These are phyloP conservation scores for Eulemur mongoz DNA, from an alignment of 2,797 vertebrate species.

Conservation along the genomic window DNA sequence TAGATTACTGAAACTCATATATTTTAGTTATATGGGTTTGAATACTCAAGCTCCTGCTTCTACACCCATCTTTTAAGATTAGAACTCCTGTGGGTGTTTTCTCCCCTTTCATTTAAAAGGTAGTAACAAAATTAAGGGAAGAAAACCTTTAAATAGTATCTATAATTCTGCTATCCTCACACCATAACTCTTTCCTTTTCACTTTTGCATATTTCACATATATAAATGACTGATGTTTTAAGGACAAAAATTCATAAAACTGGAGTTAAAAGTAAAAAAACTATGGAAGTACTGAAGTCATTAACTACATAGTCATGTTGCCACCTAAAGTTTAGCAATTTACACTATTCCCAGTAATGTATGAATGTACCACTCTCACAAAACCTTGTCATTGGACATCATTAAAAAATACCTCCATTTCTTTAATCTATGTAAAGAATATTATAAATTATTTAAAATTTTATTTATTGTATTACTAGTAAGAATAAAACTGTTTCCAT, in stretches of 20 bases:
- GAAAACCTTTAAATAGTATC: neutral
- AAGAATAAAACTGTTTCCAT: constrained; percentile 4
- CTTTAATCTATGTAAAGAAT: neutral
- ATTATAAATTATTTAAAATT: constrained; percentile 24
- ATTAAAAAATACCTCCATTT: neutral
- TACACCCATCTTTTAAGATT: constrained; percentile 33
- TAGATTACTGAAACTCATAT: neutral
- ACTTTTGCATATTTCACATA: constrained; percentile 39
- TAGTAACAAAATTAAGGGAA: constrained; percentile 1
- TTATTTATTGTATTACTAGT: neutral
- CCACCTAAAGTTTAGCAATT: neutral
- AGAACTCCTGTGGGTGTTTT: constrained; percentile 9
- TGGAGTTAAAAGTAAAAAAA: constrained; percentile 24
- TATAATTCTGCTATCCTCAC: neutral
- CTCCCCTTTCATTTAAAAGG: constrained; percentile 42
- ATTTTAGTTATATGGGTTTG: constrained; percentile 38
- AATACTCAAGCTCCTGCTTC: neutral
- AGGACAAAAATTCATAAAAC: constrained; percentile 4
- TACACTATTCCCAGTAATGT: neutral
- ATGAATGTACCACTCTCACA: neutral
- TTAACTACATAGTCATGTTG: neutral
- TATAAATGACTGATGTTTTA: neutral
- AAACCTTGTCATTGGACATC: neutral
- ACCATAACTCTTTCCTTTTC: neutral
- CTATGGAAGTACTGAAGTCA: neutral